Percentiles rank a stretch among this genome's conserved stretches.
Conservation (phyloP, 2,113 vertebrate genomes). For the Cromileptes altivelis region DNA sequence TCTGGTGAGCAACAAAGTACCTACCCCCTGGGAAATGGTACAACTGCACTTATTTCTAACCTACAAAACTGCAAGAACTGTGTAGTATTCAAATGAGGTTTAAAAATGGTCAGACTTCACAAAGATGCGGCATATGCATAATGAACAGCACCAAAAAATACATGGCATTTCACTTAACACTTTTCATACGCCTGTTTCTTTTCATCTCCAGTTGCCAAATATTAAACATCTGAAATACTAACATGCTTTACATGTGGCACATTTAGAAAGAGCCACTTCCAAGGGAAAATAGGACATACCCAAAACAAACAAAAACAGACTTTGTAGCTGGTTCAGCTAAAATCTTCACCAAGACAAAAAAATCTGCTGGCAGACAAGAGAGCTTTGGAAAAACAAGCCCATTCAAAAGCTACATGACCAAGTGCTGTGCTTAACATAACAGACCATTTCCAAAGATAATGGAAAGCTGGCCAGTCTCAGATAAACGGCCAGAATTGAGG, state of each 20-base stretch:
- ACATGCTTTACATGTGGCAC: constrained; percentile 18
- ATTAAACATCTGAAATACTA: constrained; percentile 36
- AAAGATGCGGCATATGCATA: background rate
- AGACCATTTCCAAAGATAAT: constrained; percentile 62
- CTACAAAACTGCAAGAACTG: background rate
- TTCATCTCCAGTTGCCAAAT: constrained; percentile 29
- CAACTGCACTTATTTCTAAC: background rate
- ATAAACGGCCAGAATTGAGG: constrained; percentile 25
- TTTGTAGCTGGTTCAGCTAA: constrained; percentile 62
- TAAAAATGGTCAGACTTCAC: background rate
- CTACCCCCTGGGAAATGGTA: background rate
- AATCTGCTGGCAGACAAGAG: constrained; percentile 62
- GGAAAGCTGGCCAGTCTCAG: constrained; percentile 41
- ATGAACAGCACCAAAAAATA: background rate
- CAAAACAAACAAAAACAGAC: constrained; percentile 60
- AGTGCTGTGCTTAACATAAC: constrained; percentile 55
- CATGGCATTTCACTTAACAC: background rate
- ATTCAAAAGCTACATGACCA: constrained; percentile 61
- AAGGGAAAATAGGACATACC: constrained; percentile 54
- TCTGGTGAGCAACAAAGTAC: background rate
- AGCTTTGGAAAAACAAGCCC: constrained; percentile 66
- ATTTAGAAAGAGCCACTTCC: constrained; percentile 43
- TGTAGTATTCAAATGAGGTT: background rate
- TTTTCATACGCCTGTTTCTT: background rate
- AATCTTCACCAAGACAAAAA: constrained; percentile 67